These are phyloP conservation scores for Spodoptera littoralis DNA, from an alignment of 2,888 invertebrate species.

Conservation along the genomic window DNA sequence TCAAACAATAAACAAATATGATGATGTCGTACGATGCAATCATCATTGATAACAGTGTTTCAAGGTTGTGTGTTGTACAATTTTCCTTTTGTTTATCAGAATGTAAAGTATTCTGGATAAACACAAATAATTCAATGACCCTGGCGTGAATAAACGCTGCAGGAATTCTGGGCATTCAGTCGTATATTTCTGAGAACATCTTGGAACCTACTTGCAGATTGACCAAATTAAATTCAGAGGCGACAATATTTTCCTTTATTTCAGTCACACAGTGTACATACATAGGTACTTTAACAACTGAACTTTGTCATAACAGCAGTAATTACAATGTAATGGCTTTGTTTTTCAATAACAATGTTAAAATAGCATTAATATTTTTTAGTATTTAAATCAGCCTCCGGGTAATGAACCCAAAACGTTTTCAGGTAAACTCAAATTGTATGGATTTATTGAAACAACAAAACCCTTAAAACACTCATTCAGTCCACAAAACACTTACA, in stretches of 20 bases:
- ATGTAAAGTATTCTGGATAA: constrained; percentile 26
- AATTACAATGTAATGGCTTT: constrained; percentile 6
- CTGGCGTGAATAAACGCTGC: constrained; percentile 35
- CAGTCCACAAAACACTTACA: too few relatives aligned
- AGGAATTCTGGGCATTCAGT: constrained; percentile 49
- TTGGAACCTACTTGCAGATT: constrained; percentile 50
- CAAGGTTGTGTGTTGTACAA: constrained; percentile 25
- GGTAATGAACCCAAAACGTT: not conserved
- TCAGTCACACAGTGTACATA: constrained; percentile 13
- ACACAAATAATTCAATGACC: constrained; percentile 33
- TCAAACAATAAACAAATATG: not conserved
- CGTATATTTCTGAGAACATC: constrained; percentile 54
- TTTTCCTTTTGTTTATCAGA: constrained; percentile 32
- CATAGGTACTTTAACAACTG: constrained; percentile 8
- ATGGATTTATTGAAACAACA: too few relatives aligned
- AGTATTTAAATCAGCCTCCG: not conserved
- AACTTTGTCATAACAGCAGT: constrained; percentile 13
- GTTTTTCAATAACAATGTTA: constrained; percentile 4
- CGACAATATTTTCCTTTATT: constrained; percentile 22
- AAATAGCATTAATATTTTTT: not conserved
- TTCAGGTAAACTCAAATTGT: too few relatives aligned
- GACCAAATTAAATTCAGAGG: constrained; percentile 37
- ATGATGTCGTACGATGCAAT: constrained; percentile 26
- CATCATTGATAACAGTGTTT: constrained; percentile 38
- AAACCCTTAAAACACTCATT: too few relatives aligned